Evolutionary conservation across 2,888 invertebrate species (phyloP), one percentile per base, ranked within the genome.

Genomic region (Ellobium chinense): DNA sequence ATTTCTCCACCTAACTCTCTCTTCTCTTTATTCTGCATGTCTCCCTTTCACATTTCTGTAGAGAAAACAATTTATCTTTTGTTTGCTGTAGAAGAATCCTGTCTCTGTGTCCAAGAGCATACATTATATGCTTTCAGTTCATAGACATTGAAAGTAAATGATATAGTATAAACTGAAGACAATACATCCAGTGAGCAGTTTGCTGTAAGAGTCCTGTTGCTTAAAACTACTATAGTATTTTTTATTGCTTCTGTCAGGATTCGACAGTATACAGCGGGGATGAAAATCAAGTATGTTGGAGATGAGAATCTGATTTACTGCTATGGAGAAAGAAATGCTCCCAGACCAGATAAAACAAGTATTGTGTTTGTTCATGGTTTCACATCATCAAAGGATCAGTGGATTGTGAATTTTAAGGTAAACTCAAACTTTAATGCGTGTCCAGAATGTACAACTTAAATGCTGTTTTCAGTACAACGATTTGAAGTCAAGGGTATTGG

Each of bases 371-470:
- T 91, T 9, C 91, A 91, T 84, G 91, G 91, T 3, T 91, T 89
- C 82, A 87, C 89, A 4, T 87, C 89, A 9, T 87, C 87, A 58
- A 91, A 90, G 80, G 89, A 89, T 73, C 88, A 89, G 88, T 91
- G 90, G 90, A 84, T 88, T 9, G 80, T 85, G 0, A 72, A 87
- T 12, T 88, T 89, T n/a, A 88, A 87, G 86, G 91, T 91, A 81
- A 37, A 62, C 58, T 4, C 1, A 31, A 39, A 5, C 36, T 62
- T 9, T n/a, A n/a, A n/a, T n/a, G n/a, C n/a, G n/a, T n/a, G n/a
- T n/a, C n/a, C n/a, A n/a, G n/a, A n/a, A n/a, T n/a, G n/a, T n/a
- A n/a, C n/a, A n/a, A n/a, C n/a, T n/a, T n/a, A n/a, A n/a, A n/a
- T n/a, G n/a, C n/a, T n/a, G n/a, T n/a, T n/a, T n/a, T n/a, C n/a